Evolutionary conservation across 2,888 invertebrate genomes (phyloP).

Genomic region (Iselma pallidipennis): DNA sequence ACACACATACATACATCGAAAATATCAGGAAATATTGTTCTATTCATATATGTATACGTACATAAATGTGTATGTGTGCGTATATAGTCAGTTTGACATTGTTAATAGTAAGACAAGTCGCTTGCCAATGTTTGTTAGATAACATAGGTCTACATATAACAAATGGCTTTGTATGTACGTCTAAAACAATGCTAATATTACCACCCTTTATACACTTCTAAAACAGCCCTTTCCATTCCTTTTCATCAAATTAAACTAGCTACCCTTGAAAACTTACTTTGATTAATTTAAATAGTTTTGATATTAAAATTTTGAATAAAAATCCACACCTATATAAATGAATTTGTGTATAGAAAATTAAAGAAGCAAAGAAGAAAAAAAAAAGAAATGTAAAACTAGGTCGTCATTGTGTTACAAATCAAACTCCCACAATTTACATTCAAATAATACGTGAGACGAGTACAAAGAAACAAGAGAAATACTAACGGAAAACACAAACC

Average conservation of each 20-base stretch:
- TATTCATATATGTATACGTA: too few species aligned
- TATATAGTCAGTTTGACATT: background rate
- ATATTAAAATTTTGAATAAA: background rate
- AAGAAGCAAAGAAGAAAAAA: background rate
- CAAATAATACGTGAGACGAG: constrained; percentile 2
- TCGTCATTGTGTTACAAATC: constrained; percentile 11
- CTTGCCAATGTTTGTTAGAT: background rate
- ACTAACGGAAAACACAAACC: background rate
- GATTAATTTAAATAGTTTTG: too few species aligned
- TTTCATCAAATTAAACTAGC: background rate
- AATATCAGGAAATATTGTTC: background rate
- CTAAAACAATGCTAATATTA: background rate
- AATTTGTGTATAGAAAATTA: too few species aligned
- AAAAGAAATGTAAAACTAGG: background rate
- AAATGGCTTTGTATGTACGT: background rate
- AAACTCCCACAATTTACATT: constrained; percentile 27
- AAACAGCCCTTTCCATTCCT: too few species aligned
- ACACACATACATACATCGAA: background rate
- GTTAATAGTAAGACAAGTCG: background rate
- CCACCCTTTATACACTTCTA: too few species aligned
- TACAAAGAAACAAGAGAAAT: background rate
- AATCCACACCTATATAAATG: background rate
- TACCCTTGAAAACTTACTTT: background rate
- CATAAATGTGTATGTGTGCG: background rate
- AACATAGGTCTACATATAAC: background rate